Evolutionary conservation across 2,888 invertebrate species (phyloP).

Genomic region (Monopis laevigella): DNA sequence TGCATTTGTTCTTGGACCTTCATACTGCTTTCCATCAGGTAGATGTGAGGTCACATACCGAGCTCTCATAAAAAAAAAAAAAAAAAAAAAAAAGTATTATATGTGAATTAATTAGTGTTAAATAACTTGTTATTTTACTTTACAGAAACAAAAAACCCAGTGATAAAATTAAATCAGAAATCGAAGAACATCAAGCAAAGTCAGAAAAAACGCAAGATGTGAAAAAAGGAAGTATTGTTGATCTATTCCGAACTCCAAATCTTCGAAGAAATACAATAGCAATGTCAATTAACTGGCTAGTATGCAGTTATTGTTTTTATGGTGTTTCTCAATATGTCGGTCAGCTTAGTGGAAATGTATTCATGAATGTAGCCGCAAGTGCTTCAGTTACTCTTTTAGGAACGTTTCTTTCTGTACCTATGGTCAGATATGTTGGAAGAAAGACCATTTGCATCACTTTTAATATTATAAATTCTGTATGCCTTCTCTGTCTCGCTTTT

Average conservation of each 20-base stretch:
- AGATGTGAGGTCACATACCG: too few species aligned
- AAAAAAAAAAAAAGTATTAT: too few species aligned
- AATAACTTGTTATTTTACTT: slow-evolving; percentile 22
- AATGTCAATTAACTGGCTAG: slow-evolving; percentile 81
- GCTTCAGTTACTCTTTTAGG: slow-evolving; percentile 71
- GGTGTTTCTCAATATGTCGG: slow-evolving; percentile 86
- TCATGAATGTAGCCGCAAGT: slow-evolving; percentile 82
- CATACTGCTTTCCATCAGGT: too few species aligned
- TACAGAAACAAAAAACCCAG: slow-evolving; percentile 58
- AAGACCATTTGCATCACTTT: slow-evolving; percentile 71
- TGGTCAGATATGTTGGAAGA: slow-evolving; percentile 73
- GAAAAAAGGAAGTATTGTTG: slow-evolving; percentile 66
- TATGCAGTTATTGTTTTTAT: slow-evolving; percentile 80
- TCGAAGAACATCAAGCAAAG: slow-evolving; percentile 41
- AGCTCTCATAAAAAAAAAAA: too few species aligned
- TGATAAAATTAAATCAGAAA: slow-evolving; percentile 43
- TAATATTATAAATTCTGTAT: slow-evolving; percentile 68
- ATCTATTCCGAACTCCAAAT: slow-evolving; percentile 77
- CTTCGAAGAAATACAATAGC: slow-evolving; percentile 75
- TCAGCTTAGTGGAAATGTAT: slow-evolving; percentile 80
- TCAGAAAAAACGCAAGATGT: slow-evolving; percentile 35
- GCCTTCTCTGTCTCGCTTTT: slow-evolving; percentile 69
- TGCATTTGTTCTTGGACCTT: too few species aligned
- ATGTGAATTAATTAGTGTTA: too few species aligned
- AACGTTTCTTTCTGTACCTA: slow-evolving; percentile 69